Percentiles rank a stretch among this genome's conserved stretches.
Evolutionary conservation across 2,113 vertebrate genomes (phyloP).

Genomic region (Paradisaea rubra): DNA sequence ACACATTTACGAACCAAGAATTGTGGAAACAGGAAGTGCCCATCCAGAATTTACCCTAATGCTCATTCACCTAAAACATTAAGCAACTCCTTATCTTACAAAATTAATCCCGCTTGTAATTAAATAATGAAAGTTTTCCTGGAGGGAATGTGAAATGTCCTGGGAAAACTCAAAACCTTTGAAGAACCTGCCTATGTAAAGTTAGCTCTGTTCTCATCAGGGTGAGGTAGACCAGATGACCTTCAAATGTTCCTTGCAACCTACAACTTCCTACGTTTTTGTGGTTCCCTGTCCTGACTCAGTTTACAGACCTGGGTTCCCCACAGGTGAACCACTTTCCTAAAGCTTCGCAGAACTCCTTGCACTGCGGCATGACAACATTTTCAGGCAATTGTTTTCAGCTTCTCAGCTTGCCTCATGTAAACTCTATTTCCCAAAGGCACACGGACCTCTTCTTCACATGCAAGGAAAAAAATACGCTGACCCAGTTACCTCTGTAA

Average conservation of each 20-base stretch:
- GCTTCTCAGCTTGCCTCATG: background rate
- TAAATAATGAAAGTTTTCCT: background rate
- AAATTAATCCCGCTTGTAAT: background rate
- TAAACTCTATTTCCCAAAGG: background rate
- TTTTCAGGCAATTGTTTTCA: background rate
- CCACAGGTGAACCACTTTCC: background rate
- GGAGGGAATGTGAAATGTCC: background rate
- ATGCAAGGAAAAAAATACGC: background rate
- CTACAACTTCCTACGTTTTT: background rate
- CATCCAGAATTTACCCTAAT: background rate
- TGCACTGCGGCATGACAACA: background rate
- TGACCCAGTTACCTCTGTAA: background rate
- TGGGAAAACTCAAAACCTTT: background rate
- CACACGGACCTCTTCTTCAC: background rate
- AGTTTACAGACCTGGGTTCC: background rate
- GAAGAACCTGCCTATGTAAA: background rate
- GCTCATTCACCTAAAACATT: background rate
- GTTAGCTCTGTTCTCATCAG: background rate
- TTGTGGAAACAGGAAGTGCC: background rate
- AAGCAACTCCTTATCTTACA: background rate
- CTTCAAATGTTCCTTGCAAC: background rate
- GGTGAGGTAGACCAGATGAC: background rate
- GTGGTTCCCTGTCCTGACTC: background rate
- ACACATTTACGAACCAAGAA: background rate
- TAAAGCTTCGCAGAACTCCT: background rate